These are phyloP conservation scores for Nesoenas mayeri DNA, from an alignment of 2,113 vertebrate species.

Conservation along the genomic window DNA sequence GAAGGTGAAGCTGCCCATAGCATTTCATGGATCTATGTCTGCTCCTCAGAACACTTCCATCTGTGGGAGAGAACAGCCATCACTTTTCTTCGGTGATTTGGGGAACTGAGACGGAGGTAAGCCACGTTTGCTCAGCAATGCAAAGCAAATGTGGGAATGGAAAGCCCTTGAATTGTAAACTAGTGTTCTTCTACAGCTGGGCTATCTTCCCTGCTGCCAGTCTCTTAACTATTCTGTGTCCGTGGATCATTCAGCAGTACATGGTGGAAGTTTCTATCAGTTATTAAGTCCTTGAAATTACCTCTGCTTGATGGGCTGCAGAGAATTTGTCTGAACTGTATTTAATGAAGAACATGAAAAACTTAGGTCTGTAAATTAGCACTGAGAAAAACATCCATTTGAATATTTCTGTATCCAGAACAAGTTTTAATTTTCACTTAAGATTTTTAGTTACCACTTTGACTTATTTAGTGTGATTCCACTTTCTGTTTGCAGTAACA, in stretches of 20 bases:
- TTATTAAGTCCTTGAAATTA: neutral
- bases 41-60: neutral
- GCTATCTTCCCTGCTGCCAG: neutral
- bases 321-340: fast-evolving
- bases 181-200: neutral
- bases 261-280: neutral
- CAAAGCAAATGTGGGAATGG: neutral
- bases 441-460: neutral
- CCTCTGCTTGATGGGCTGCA: neutral
- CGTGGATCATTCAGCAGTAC: neutral
- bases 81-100: neutral
- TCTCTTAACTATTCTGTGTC: neutral
- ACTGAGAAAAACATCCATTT: neutral
- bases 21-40: neutral
- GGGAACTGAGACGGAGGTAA: neutral
- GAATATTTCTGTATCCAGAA: neutral
- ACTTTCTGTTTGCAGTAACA: neutral
- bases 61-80: neutral
- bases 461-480: neutral
- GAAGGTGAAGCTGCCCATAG: fast-evolving
- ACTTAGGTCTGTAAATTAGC: neutral
- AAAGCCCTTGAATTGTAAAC: neutral
- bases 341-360: neutral
- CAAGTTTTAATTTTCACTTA: neutral
- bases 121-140: neutral